A percentile compares a stretch with the other conserved stretches of the same genome.
Evolutionary conservation across 2,797 vertebrate species (phyloP).

Genomic region (Leptodactylus fallax): DNA sequence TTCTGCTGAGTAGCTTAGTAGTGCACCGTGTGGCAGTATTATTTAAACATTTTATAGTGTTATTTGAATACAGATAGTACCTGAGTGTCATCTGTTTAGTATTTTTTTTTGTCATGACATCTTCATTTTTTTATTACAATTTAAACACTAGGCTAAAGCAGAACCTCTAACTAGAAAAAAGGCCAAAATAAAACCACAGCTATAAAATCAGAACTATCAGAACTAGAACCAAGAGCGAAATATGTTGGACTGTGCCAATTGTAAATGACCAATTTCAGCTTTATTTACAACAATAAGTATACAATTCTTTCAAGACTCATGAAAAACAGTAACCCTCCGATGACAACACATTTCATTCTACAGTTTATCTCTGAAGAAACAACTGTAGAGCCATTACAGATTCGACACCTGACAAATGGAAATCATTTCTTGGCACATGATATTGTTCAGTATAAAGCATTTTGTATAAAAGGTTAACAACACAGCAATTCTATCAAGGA

Average conservation of each 20-base stretch:
- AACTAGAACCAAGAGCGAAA: background rate
- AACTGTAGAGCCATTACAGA: background rate
- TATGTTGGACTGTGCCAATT: background rate
- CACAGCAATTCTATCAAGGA: background rate
- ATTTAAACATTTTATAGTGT: too few species aligned
- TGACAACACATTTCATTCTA: background rate
- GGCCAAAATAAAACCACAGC: too few species aligned
- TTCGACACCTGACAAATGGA: background rate
- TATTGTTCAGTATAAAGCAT: background rate
- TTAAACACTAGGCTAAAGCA: too few species aligned
- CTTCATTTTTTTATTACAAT: too few species aligned
- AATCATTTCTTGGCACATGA: background rate
- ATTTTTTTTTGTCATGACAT: too few species aligned
- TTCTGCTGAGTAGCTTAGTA: too few species aligned
- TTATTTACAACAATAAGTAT: background rate
- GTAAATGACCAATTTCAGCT: background rate
- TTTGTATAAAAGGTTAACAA: too few species aligned
- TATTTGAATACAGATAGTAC: too few species aligned
- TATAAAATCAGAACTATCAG: too few species aligned
- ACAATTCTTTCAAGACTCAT: background rate
- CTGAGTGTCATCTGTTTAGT: too few species aligned
- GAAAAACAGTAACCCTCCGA: background rate
- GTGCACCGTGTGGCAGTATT: too few species aligned
- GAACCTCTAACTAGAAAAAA: too few species aligned
- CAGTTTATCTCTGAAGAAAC: background rate